phyloP scores from a whole-genome alignment of 2,888 invertebrate genomes.

The Rhabditoides inermis region DNA sequence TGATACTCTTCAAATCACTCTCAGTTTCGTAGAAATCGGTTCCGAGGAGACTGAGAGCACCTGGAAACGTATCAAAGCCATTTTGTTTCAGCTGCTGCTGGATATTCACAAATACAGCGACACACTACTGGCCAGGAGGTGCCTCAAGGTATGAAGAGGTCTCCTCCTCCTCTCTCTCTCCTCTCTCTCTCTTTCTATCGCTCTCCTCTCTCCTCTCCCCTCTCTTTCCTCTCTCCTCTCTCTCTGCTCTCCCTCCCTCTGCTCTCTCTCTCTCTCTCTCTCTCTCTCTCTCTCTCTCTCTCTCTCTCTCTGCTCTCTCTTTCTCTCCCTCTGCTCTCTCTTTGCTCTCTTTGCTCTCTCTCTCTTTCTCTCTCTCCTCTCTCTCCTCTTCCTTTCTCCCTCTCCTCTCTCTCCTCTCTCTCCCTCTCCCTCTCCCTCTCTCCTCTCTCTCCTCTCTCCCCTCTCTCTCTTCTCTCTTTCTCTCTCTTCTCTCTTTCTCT shows the following conservation, averaged over 20 bases:
- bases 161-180: no score
- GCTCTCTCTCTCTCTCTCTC: no score
- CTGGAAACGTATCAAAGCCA: background rate
- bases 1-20: background rate
- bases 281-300: no score
- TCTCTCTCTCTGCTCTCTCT: no score
- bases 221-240: no score
- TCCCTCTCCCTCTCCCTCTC: background rate
- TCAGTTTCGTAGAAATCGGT: no score
- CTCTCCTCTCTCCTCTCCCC: no score
- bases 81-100: constrained; percentile 34
- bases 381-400: background rate
- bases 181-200: no score
- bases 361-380: background rate
- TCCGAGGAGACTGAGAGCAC: no score
- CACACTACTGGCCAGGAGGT: constrained; percentile 33
- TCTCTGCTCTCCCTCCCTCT: no score
- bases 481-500: background rate
- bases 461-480: background rate
- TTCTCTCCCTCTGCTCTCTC: no score
- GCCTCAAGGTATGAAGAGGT: constrained; percentile 22
- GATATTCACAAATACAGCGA: constrained; percentile 37
- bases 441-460: background rate
- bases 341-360: no score
- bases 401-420: background rate